Evolutionary conservation across 2,888 invertebrate species (phyloP).

Genomic region (Mongoloraphidia duomilia): DNA sequence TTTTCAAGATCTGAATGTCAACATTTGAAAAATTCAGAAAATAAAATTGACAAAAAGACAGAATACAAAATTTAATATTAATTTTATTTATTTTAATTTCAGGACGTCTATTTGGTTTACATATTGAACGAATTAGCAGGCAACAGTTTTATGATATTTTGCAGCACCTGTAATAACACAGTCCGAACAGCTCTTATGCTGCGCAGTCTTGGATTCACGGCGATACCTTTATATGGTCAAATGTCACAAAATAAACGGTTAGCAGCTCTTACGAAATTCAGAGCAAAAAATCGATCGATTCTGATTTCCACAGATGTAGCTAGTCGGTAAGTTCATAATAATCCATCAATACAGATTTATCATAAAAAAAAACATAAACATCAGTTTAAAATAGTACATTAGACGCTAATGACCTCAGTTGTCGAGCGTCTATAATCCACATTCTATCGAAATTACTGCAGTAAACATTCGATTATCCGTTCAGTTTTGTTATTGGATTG

Average conservation of each 20-base stretch:
- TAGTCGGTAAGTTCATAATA: conserved; percentile 49
- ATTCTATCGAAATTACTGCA: too few species aligned
- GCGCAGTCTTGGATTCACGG: conserved; percentile 79
- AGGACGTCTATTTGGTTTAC: conserved; percentile 93
- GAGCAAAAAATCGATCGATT: conserved; percentile 82
- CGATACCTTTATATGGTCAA: conserved; percentile 96
- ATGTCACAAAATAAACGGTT: conserved; percentile 96
- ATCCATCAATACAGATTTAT: too few species aligned
- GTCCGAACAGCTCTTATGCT: conserved; percentile 78
- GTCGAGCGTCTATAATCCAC: too few species aligned
- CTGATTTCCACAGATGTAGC: conserved; percentile 98
- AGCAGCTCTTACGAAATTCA: conserved; percentile 92
- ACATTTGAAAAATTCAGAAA: too few species aligned
- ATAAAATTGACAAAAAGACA: too few species aligned
- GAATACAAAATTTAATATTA: too few species aligned
- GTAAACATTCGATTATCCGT: too few species aligned
- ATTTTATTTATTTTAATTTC: conserved; percentile 17
- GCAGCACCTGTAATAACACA: conserved; percentile 86
- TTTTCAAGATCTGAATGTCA: too few species aligned
- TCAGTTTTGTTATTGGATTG: too few species aligned
- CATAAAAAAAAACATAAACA: too few species aligned
- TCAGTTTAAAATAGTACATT: too few species aligned
- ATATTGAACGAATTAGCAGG: conserved; percentile 90
- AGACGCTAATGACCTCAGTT: too few species aligned
- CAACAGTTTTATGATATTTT: conserved; percentile 94